Percentiles rank a stretch among this genome's conserved stretches.
phyloP scores from a whole-genome alignment of 1,140 invertebrate genomes.

The Zaprionus vittiger region DNA sequence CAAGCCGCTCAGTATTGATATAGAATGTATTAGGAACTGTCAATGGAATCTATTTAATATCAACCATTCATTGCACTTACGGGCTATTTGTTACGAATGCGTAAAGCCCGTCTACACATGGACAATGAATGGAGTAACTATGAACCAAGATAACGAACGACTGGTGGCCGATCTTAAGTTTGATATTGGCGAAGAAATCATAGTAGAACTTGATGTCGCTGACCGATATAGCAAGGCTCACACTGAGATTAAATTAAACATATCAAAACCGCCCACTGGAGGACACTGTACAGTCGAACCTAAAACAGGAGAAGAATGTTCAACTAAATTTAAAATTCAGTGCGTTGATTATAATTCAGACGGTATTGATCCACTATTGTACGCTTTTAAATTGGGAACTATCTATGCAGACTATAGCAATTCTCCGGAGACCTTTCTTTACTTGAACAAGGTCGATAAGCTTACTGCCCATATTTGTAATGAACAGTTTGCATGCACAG shows the following conservation, averaged over 20 bases:
- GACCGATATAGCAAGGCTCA: background rate
- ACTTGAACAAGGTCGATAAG: background rate
- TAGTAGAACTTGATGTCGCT: background rate
- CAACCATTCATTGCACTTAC: conserved; percentile 6
- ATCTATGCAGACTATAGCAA: conserved; percentile 4
- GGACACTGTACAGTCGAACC: conserved; percentile 18
- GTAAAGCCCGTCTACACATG: conserved; percentile 20
- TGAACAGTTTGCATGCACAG: background rate
- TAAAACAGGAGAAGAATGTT: conserved; percentile 8
- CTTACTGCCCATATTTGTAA: conserved; percentile 22
- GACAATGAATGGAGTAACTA: conserved; percentile 6
- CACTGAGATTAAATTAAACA: background rate
- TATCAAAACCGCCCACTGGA: background rate
- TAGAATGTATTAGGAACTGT: conserved; percentile 35
- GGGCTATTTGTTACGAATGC: conserved; percentile 19
- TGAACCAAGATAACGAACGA: conserved; percentile 19
- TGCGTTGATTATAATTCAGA: background rate
- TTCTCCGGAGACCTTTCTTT: conserved; percentile 13
- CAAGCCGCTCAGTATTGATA: background rate
- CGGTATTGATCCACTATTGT: conserved; percentile 4
- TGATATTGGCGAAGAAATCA: background rate
- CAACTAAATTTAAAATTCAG: conserved; percentile 17
- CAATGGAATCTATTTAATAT: background rate
- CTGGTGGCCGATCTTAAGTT: background rate
- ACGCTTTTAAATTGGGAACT: conserved; percentile 7